Evolutionary conservation across 2,888 invertebrate species (phyloP).

Genomic region (Hypena proboscidalis): DNA sequence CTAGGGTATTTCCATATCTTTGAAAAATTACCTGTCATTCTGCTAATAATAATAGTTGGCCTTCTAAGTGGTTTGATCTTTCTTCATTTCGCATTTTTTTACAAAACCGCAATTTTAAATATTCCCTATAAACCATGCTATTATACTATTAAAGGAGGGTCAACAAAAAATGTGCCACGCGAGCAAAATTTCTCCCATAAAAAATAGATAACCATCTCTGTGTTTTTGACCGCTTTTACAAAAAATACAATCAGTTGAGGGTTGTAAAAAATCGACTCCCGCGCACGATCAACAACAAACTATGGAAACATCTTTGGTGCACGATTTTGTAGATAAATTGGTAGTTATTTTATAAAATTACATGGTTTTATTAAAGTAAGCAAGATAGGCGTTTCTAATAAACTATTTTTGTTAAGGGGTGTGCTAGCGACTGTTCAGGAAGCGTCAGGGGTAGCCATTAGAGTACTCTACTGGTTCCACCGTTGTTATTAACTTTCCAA

Average conservation of each 20-base stretch:
- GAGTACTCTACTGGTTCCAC: conserved; percentile 39
- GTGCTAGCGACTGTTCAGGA: conserved; percentile 56
- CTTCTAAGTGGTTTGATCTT: no score
- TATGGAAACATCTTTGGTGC: conserved; percentile 42
- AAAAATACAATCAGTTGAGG: conserved; percentile 39
- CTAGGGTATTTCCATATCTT: no score
- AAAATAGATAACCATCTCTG: conserved; percentile 31
- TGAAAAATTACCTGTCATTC: no score
- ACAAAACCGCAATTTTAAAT: conserved; percentile 6
- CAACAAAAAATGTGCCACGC: conserved; percentile 29
- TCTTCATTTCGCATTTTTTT: not conserved
- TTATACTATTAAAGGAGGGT: conserved; percentile 19
- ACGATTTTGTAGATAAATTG: conserved; percentile 67
- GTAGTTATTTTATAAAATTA: conserved; percentile 73
- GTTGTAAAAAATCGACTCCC: conserved; percentile 42
- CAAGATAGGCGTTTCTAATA: conserved; percentile 73
- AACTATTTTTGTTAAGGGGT: conserved; percentile 60
- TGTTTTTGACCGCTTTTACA: conserved; percentile 13
- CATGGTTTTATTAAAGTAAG: conserved; percentile 64
- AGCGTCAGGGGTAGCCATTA: conserved; percentile 57
- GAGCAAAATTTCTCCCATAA: conserved; percentile 24
- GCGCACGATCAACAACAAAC: conserved; percentile 35
- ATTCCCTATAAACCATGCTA: conserved; percentile 15
- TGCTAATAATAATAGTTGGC: no score
- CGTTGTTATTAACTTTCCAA: conserved; percentile 11